Conservation (phyloP, 1,140 invertebrate species). For the Drosophila teissieri region DNA sequence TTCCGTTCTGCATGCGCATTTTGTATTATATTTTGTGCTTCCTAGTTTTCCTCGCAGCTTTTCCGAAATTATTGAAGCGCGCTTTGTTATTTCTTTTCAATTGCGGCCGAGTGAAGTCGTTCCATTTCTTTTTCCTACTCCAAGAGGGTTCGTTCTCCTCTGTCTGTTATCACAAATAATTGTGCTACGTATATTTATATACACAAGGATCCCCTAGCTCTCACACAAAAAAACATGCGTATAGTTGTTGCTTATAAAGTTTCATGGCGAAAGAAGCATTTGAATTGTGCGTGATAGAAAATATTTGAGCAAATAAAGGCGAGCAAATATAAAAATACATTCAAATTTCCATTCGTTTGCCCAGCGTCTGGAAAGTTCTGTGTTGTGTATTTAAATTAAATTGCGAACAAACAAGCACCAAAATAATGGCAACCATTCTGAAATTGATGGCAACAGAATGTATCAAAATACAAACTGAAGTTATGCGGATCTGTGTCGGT, state of each 20-base stretch:
- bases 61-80: conserved; percentile 71
- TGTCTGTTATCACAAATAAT: conserved; percentile 51
- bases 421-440: conserved; percentile 40
- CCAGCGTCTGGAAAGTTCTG: conserved; percentile 45
- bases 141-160: conserved; percentile 11
- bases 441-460: conserved; percentile 27
- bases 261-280: conserved; percentile 26
- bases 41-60: conserved; percentile 31
- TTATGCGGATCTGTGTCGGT: conserved; percentile 18
- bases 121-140: conserved; percentile 8
- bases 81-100: conserved; percentile 67
- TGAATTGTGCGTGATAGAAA: conserved; percentile 50
- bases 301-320: conserved; percentile 35
- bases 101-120: conserved; percentile 39
- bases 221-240: neutral
- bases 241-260: conserved; percentile 4
- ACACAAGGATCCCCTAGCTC: conserved; percentile 13
- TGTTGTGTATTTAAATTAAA: conserved; percentile 50
- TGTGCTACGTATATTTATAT: conserved; percentile 20
- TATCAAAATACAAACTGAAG: conserved; percentile 6
- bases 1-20: conserved; percentile 71
- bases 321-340: conserved; percentile 28
- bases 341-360: conserved; percentile 41
- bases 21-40: conserved; percentile 65
- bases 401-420: conserved; percentile 42